Conservation (phyloP, 2,113 vertebrate genomes). For the Bufo bufo region DNA sequence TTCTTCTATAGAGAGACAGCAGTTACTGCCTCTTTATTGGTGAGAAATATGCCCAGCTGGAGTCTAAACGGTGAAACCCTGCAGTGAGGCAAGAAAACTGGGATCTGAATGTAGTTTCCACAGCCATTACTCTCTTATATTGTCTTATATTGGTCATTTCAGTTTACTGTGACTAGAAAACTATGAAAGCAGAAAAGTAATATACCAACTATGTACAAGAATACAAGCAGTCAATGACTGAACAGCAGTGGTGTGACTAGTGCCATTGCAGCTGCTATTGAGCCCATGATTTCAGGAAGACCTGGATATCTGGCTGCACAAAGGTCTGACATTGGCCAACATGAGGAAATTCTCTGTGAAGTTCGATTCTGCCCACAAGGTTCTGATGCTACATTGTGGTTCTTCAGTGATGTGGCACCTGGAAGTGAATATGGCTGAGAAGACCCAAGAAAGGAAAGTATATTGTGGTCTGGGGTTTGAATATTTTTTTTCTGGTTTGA, state of each 20-base stretch:
- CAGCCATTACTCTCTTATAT: neutral
- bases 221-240: neutral
- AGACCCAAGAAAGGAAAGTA: no score
- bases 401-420: no score
- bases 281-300: neutral
- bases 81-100: neutral
- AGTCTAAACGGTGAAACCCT: neutral
- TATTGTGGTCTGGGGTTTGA: no score
- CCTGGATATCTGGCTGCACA: neutral
- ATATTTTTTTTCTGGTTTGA: no score
- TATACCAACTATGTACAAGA: neutral
- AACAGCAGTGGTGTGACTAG: neutral
- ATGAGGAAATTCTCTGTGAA: no score
- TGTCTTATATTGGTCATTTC: neutral
- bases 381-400: no score
- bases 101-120: neutral
- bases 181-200: neutral
- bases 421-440: no score
- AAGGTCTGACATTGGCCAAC: no score
- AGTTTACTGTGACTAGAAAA: neutral
- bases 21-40: neutral
- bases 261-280: neutral
- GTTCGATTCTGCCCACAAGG: no score
- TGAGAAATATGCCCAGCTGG: slow-evolving; percentile 11
- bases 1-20: slow-evolving; percentile 1